Percentiles rank a stretch among this genome's conserved stretches.
These are phyloP conservation scores for Scalopus aquaticus DNA, from an alignment of 2,113 vertebrate species.

Conservation along the genomic window DNA sequence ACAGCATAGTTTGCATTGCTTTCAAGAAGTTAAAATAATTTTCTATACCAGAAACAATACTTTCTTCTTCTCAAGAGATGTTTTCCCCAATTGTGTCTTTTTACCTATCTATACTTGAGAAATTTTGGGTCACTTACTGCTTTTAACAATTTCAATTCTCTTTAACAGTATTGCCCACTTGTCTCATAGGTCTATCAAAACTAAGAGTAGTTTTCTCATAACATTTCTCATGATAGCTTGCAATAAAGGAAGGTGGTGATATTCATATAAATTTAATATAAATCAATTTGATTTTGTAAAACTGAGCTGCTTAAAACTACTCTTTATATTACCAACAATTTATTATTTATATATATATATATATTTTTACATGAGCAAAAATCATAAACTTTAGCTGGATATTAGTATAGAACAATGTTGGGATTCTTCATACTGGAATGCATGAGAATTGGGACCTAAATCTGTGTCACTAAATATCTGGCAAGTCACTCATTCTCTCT, in stretches of 20 bases:
- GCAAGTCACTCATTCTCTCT: not conserved
- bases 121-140: not conserved
- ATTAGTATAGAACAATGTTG: not conserved
- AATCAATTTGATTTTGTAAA: not conserved
- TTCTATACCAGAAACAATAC: not conserved
- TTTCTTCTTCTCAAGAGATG: not conserved
- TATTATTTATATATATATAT: not conserved
- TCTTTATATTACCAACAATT: not conserved
- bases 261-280: not conserved
- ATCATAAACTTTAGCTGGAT: not conserved
- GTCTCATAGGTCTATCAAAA: not conserved
- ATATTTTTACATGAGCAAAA: conserved; percentile 2
- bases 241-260: not conserved
- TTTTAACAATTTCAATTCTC: not conserved
- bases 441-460: not conserved
- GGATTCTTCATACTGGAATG: not conserved
- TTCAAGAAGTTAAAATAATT: conserved; percentile 12
- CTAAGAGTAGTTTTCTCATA: not conserved
- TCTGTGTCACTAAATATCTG: not conserved
- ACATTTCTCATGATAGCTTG: not conserved
- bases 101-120: not conserved
- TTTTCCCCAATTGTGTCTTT: not conserved
- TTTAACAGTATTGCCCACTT: not conserved
- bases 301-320: not conserved
- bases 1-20: not conserved